phyloP scores from a whole-genome alignment of 2,888 invertebrate genomes.

The Drosophila anceps region DNA sequence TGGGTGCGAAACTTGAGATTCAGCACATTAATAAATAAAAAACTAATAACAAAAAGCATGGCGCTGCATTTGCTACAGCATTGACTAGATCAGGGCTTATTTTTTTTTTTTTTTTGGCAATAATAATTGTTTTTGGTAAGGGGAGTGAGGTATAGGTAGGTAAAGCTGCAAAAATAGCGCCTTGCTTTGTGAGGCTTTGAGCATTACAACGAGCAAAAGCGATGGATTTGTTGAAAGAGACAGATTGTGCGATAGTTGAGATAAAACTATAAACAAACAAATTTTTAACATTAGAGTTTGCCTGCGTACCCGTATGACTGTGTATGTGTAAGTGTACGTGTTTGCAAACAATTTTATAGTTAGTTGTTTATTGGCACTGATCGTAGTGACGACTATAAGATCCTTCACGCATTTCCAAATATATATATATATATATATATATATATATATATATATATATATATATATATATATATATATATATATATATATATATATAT shows the following conservation, averaged over 20 bases:
- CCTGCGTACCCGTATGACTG: conserved; percentile 14
- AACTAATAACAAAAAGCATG: conserved; percentile 76
- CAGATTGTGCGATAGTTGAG: conserved; percentile 30
- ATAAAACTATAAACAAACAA: conserved; percentile 17
- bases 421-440: not conserved
- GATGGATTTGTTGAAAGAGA: conserved; percentile 22
- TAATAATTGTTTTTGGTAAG: conserved; percentile 19
- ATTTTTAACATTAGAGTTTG: conserved; percentile 24
- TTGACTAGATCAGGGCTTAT: conserved; percentile 65
- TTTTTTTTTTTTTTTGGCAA: conserved; percentile 44
- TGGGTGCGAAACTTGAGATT: conserved; percentile 71
- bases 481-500: too few species aligned
- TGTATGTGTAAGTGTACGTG: conserved; percentile 17
- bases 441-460: too few species aligned
- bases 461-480: too few species aligned
- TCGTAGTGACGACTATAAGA: conserved; percentile 35
- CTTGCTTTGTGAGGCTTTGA: conserved; percentile 51
- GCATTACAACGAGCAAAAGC: conserved; percentile 55
- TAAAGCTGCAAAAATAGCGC: conserved; percentile 40
- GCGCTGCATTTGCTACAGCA: conserved; percentile 63
- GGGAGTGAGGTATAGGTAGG: conserved; percentile 7
- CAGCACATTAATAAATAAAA: conserved; percentile 71
- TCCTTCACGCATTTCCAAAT: conserved; percentile 22
- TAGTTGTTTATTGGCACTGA: conserved; percentile 52
- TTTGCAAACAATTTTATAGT: conserved; percentile 32